Base-by-base conservation (phyloP, 2,888 invertebrate genomes). In the Ectemnius continuus region DNA sequence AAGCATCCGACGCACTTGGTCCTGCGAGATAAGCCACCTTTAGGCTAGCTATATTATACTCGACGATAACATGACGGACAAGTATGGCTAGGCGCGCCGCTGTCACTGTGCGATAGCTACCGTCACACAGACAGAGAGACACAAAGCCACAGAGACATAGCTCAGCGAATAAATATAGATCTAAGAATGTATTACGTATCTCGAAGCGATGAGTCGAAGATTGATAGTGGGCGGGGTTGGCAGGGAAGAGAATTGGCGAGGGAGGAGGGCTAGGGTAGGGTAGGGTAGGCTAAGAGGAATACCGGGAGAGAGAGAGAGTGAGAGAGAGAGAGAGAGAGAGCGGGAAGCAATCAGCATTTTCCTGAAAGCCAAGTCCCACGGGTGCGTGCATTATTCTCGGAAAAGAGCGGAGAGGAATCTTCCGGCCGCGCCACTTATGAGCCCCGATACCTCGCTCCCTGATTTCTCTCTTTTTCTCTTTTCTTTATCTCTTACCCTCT, bases 261-360 rank as follows among this genome's bases (percentile, higher is more conserved):
- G 59, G n/a, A n/a, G n/a, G n/a, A n/a, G n/a, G n/a, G n/a, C n/a
- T n/a, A n/a, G n/a, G n/a, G n/a, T n/a, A n/a, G n/a, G n/a, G n/a
- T n/a, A 26, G 26, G 48, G 64, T 58, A 61, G 46, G 4, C 36
- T n/a, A 61, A 20, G 61, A 28, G 13, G 68, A 16, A 18, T 47
- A 36, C 36, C 36, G 36, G 47, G 2, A 23, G n/a, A n/a, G n/a
- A n/a, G n/a, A n/a, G n/a, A n/a, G n/a, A n/a, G n/a, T n/a, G n/a
- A n/a, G n/a, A n/a, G n/a, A n/a, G n/a, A n/a, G n/a, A n/a, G n/a
- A n/a, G n/a, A n/a, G n/a, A n/a, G n/a, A n/a, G 36, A 36, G 61
- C 67, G 70, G 76, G 80, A 83, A 84, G 85, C 85, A 88, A 86
- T 89, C 87, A 88, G 88, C 84, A 87, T 86, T 88, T 84, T 78